Base-by-base conservation (phyloP, 2,113 vertebrate species). In the Xiphorhynchus elegans region DNA sequence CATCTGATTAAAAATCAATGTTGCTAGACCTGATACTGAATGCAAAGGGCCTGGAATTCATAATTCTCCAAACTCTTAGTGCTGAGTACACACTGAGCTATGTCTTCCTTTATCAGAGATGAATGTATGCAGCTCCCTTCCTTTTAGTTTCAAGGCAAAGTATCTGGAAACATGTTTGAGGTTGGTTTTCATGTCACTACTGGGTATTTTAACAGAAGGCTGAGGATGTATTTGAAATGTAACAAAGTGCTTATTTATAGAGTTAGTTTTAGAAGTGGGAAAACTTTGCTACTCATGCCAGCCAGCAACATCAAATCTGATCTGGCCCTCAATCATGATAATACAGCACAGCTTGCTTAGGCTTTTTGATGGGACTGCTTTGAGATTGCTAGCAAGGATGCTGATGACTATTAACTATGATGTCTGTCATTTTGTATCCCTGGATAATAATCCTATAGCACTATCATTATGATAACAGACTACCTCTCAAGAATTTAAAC, bases 371-470 rank as follows among this genome's bases (percentile, higher is more conserved):
- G 66, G 73, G 52, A 78, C 88, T 92, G 28, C 66, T 92, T 62
- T 79, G 83, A 89, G 80, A 90, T 78, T 55, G 62, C 64, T 75
- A 87, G 70, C 81, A 90, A 92, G 60, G 88, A 89, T 87, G 90
- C 70, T 92, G 92, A 94, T 92, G 83, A 92, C 86, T 89, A 94
- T 93, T 97, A 95, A 93, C 73, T 69, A 81, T 46, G 64, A 93
- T 90, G 83, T 58, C 83, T 95, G 88, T 92, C 95, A 93, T 90
- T 94, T 69, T 94, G 26, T 58, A 88, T 90, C 75, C 90, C 76
- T 66, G 49, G 37, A 49, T 81, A 95, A 75, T 87, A 95, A 81
- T 81, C 60, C 60, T 72, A 89, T 46, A 86, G 79, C 50, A 70
- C 83, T 78, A 62, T 39, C 64, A 67, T 78, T 78, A 74, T 11